These are phyloP conservation scores for Phyto melanocephala DNA, from an alignment of 2,888 invertebrate species.

Conservation along the genomic window DNA sequence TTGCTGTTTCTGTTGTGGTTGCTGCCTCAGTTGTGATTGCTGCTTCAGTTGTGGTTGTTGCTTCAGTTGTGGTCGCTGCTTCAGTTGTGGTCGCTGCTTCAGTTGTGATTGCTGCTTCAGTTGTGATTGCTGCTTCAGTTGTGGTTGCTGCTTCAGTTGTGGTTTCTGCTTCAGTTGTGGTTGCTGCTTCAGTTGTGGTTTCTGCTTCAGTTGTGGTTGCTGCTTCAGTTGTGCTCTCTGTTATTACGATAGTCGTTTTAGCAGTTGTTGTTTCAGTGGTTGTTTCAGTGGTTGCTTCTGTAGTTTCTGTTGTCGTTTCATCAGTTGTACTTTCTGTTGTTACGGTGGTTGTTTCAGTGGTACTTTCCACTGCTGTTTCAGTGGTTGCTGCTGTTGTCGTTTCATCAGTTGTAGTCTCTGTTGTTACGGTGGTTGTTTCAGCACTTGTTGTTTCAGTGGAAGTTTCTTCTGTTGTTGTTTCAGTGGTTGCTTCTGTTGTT, in stretches of 20 bases:
- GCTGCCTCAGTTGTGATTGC: no score
- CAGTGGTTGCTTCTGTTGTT: not conserved
- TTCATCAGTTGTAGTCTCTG: not conserved
- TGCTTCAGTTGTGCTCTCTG: not conserved
- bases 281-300: not conserved
- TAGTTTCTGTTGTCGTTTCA: not conserved
- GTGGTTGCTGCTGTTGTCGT: not conserved
- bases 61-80: not conserved
- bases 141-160: not conserved
- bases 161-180: not conserved
- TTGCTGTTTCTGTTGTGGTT: no score
- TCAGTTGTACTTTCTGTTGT: not conserved
- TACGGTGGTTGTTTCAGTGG: not conserved
- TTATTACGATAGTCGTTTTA: not conserved
- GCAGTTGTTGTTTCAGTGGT: not conserved
- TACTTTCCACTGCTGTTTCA: not conserved
- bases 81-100: rapidly evolving
- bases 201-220: not conserved
- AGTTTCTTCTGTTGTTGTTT: not conserved
- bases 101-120: not conserved
- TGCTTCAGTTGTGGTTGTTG: not conserved
- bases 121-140: not conserved
- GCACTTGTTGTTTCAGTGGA: not conserved
- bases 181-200: not conserved
- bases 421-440: not conserved